Evolutionary conservation across 2,113 vertebrate genomes (phyloP), one percentile per base, ranked within the genome.

Genomic region (Platysteira castanea): DNA sequence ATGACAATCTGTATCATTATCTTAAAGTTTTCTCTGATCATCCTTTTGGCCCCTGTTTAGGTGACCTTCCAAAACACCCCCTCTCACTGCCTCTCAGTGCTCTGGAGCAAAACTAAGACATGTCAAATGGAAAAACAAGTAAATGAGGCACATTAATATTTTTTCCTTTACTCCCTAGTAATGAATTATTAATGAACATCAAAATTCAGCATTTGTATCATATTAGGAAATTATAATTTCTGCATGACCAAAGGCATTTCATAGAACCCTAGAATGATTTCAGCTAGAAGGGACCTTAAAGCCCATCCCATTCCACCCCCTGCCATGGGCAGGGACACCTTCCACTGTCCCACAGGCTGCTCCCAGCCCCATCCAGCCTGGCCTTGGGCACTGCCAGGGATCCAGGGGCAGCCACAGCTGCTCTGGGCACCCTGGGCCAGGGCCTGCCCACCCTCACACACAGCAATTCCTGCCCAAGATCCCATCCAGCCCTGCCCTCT

Each of bases 221-320:
- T 44, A 56, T 35, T 50, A 78, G 20, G 26, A 78, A 85, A 83
- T 56, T 31, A 4, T 5, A 49, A 54, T 47, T 83, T 83, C 79
- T 56, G 47, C 31, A 39, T 33, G 47, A 83, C 47, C 26, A 41
- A 54, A 83, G 70, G n/a, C 47, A 76, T 76, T 76, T 54, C 53
- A 76, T 5, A 18, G 63, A 69, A 54, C 42, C 5, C 30, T 6
- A 27, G 47, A 54, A 41, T 9, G 11, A 22, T 42, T 15, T 23
- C 8, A 30, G 39, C 10, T 47, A 30, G 20, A 35, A 68, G 46
- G 20, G 13, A 26, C 13, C 2, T 31, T 12, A 30, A 4, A 47
- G 42, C 3, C 1, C 49, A 54, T 14, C n/a, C 1, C 1, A 1
- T 47, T 1, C 41, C 47, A 52, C 5, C 8, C 0, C 10, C 23